Evolutionary conservation across 1,140 invertebrate genomes (phyloP), one percentile per base, ranked within the genome.

Genomic region (Drosophila willistoni): DNA sequence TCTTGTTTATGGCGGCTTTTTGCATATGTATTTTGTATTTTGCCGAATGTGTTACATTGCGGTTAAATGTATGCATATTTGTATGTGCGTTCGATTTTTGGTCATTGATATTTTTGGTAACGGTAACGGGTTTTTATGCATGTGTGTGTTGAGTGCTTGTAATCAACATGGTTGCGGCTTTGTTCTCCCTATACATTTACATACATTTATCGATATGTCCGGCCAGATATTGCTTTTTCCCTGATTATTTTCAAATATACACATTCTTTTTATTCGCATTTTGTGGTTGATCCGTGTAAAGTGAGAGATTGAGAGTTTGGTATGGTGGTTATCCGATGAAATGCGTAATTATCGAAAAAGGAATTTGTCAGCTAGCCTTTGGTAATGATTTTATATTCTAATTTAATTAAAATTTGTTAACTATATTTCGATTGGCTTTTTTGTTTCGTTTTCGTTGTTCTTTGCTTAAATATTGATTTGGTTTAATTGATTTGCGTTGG

Each of bases 81-180:
- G 6, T 29, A 7, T 82, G 66, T 79, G 76, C 68, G 76, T 79
- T 79, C 76, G 76, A 79, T 84, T 87, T 25, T 79, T 87, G 83
- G 82, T 77, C 83, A 87, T 79, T 83, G 79, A 87, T 82, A 71
- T 71, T 47, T 71, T 71, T 78, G 73, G 75, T 51, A 51, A 51
- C 44, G 4, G 22, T 25, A 25, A 25, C 22, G 22, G 42, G 71
- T 75, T 63, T 63, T 42, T 73, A 61, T 77, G 2, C 63, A 57
- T 44, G 75, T 41, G 51, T 77, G 71, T 56, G 67, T 62, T 71
- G 79, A 75, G 77, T 68, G 70, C 67, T 75, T 86, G 73, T 83
- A 87, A 86, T 87, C 83, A 83, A 87, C 83, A 87, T 83, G 79
- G 69, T 77, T 86, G 83, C 60, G 83, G 83, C 78, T 80, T 74